phyloP scores from a whole-genome alignment of 2,797 vertebrate genomes.

The Pampus argenteus region DNA sequence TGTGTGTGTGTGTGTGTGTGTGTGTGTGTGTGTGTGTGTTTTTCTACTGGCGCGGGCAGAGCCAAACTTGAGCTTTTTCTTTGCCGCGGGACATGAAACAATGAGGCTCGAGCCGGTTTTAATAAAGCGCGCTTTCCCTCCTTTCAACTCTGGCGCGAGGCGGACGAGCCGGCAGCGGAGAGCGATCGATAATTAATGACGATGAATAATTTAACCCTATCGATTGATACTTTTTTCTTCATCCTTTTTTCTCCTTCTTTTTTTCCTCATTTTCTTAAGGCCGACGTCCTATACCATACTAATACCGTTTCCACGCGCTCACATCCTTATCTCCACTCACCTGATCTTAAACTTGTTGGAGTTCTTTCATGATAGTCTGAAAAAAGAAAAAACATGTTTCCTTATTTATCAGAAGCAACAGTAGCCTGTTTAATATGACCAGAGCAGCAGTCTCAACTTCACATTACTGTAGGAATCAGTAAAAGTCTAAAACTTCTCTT shows the following conservation, averaged over 20 bases:
- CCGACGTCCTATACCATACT: slow-evolving; percentile 78
- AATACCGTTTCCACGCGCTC: slow-evolving; percentile 66
- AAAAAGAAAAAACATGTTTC: slow-evolving; percentile 39
- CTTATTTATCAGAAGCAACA: slow-evolving; percentile 51
- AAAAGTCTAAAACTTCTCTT: slow-evolving; percentile 23
- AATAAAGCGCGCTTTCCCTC: slow-evolving; percentile 92
- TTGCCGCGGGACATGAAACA: slow-evolving; percentile 94
- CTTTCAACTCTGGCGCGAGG: slow-evolving; percentile 92
- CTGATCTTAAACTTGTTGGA: slow-evolving; percentile 73
- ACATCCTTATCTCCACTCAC: slow-evolving; percentile 68
- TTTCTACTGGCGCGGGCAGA: slow-evolving; percentile 82
- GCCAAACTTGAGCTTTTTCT: slow-evolving; percentile 88
- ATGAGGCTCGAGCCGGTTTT: slow-evolving; percentile 92
- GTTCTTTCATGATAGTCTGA: slow-evolving; percentile 60
- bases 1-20: slow-evolving; percentile 28
- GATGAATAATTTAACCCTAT: slow-evolving; percentile 95
- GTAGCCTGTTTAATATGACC: slow-evolving; percentile 39
- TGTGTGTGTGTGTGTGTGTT: slow-evolving; percentile 55
- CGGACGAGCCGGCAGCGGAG: slow-evolving; percentile 91
- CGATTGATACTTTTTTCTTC: slow-evolving; percentile 89
- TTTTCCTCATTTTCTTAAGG: slow-evolving; percentile 86
- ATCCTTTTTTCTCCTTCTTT: slow-evolving; percentile 73
- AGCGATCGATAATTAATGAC: slow-evolving; percentile 96
- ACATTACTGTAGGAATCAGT: slow-evolving; percentile 19
- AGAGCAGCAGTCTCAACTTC: slow-evolving; percentile 26